These are phyloP conservation scores for Peromyscus maniculatus DNA, from an alignment of 2,113 vertebrate genomes.

Conservation along the genomic window DNA sequence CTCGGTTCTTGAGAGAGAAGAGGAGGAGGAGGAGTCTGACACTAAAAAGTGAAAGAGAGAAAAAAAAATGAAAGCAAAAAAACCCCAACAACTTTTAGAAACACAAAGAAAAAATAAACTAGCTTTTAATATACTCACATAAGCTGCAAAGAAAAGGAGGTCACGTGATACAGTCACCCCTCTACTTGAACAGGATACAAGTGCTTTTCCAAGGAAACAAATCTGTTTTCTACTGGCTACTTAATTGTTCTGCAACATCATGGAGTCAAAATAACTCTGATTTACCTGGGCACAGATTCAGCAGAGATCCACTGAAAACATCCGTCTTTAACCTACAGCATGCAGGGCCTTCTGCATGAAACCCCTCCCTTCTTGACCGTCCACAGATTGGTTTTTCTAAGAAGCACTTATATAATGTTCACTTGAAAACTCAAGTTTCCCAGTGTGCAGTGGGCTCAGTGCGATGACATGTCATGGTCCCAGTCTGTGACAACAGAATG, in stretches of 20 bases:
- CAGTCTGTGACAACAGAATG: neutral
- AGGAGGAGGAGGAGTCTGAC: conserved; percentile 92
- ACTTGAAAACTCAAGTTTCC: neutral
- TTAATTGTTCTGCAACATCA: conserved; percentile 38
- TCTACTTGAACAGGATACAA: conserved; percentile 62
- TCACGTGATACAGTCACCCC: conserved; percentile 75
- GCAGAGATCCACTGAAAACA: neutral
- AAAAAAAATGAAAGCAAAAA: conserved; percentile 83
- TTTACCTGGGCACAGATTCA: conserved; percentile 54
- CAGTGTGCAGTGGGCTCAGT: neutral
- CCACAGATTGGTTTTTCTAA: conserved; percentile 40
- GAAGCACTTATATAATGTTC: conserved; percentile 43
- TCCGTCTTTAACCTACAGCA: neutral
- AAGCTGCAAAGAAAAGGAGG: conserved; percentile 81
- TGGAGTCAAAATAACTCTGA: conserved; percentile 25
- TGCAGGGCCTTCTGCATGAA: neutral
- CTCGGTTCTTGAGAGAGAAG: conserved; percentile 94
- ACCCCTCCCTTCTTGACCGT: neutral
- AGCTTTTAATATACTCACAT: conserved; percentile 83
- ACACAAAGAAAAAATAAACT: conserved; percentile 75
- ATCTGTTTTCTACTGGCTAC: conserved; percentile 64
- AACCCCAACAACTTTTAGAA: conserved; percentile 35
- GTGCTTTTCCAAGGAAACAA: conserved; percentile 73
- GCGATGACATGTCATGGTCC: neutral
- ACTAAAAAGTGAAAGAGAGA: conserved; percentile 90